Conservation (phyloP, 2,888 invertebrate species). For the Cheilosia pagana region DNA sequence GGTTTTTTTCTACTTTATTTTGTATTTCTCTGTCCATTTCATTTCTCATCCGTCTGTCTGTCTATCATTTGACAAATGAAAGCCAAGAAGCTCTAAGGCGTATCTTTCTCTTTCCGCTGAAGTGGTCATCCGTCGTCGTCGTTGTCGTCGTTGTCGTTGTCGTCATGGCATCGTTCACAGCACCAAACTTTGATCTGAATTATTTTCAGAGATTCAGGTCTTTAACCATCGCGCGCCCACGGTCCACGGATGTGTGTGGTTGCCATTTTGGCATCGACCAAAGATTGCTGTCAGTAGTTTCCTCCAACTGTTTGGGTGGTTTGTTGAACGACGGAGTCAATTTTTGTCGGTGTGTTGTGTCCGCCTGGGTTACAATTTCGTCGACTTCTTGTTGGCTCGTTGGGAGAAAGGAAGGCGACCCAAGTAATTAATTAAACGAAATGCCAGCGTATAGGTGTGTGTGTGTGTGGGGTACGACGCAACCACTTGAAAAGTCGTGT, state of each 20-base stretch:
- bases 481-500: constrained; percentile 47
- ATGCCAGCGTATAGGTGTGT: constrained; percentile 43
- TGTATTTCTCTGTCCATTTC: constrained; percentile 27
- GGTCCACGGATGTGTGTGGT: constrained; percentile 64
- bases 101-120: constrained; percentile 51
- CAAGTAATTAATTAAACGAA: constrained; percentile 67
- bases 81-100: constrained; percentile 58
- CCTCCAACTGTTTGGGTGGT: constrained; percentile 23
- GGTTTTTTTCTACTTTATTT: constrained; percentile 22
- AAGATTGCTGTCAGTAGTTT: constrained; percentile 21
- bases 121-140: constrained; percentile 49
- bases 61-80: constrained; percentile 73
- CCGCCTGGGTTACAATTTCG: constrained; percentile 13
- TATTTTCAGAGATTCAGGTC: constrained; percentile 50
- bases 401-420: constrained; percentile 19
- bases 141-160: neutral
- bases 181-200: constrained; percentile 62
- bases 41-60: constrained; percentile 50
- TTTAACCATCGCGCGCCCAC: constrained; percentile 34
- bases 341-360: constrained; percentile 26
- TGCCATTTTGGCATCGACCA: constrained; percentile 56
- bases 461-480: constrained; percentile 11
- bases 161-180: constrained; percentile 1
- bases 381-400: neutral
- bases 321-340: constrained; percentile 13